phyloP scores from a whole-genome alignment of 2,797 vertebrate species.

The Setipinna tenuifilis region DNA sequence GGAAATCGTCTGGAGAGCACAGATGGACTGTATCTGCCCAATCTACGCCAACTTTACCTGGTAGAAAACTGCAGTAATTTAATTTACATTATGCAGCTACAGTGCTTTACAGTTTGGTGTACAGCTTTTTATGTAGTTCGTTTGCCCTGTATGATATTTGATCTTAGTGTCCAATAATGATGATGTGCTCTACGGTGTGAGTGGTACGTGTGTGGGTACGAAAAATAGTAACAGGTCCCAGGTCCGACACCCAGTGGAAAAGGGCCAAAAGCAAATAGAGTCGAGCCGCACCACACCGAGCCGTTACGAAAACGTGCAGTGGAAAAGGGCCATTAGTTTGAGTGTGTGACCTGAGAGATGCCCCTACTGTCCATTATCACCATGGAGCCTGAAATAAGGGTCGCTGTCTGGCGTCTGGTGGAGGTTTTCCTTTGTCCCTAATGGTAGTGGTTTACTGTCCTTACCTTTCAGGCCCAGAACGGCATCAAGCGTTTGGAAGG shows the following conservation, averaged over 20 bases:
- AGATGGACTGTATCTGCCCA: slow-evolving; percentile 83
- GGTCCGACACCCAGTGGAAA: too few relatives aligned
- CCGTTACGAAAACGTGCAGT: too few relatives aligned
- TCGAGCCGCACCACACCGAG: too few relatives aligned
- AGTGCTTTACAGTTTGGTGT: background rate
- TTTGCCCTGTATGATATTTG: background rate
- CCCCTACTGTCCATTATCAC: background rate
- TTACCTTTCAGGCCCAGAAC: slow-evolving; percentile 83
- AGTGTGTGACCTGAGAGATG: background rate
- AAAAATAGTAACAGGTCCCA: too few relatives aligned
- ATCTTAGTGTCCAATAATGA: too few relatives aligned
- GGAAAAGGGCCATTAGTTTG: too few relatives aligned
- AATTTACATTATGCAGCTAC: background rate
- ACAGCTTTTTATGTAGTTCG: background rate
- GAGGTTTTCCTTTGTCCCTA: background rate
- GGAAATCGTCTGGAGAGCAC: slow-evolving; percentile 84
- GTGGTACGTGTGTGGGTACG: too few relatives aligned
- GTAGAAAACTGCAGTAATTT: slow-evolving; percentile 62
- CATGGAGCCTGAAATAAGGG: background rate
- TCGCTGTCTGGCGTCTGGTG: background rate
- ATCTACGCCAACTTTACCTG: slow-evolving; percentile 84
- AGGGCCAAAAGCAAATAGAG: too few relatives aligned
- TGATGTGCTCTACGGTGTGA: too few relatives aligned
- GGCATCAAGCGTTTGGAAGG: slow-evolving; percentile 79
- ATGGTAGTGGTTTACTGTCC: background rate